phyloP scores from a whole-genome alignment of 1,140 invertebrate species.

The Drosophila setifemur region DNA sequence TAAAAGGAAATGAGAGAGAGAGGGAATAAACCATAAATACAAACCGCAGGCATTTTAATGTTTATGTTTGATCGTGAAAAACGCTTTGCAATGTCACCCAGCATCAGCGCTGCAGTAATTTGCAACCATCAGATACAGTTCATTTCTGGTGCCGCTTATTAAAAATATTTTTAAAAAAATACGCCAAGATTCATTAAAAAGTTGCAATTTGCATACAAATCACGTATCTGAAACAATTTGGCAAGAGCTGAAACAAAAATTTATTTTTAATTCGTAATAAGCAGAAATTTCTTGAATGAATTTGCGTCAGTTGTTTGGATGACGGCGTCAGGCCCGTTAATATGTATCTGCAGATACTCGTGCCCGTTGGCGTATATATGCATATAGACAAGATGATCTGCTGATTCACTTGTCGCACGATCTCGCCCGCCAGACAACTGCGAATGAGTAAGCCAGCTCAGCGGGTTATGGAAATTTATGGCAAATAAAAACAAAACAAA shows the following conservation, averaged over 20 bases:
- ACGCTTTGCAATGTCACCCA: conserved; percentile 45
- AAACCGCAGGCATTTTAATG: conserved; percentile 65
- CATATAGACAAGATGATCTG: conserved; percentile 29
- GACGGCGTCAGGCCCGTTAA: conserved; percentile 12
- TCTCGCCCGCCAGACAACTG: conserved; percentile 10
- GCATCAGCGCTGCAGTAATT: conserved; percentile 39
- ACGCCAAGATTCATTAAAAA: conserved; percentile 16
- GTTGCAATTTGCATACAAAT: conserved; percentile 65
- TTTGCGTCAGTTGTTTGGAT: conserved; percentile 55
- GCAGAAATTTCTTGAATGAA: conserved; percentile 55
- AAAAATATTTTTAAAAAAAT: conserved; percentile 14
- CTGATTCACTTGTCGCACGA: conserved; percentile 56
- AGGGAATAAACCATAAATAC: conserved; percentile 45
- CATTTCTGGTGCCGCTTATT: conserved; percentile 34
- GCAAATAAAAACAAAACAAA: conserved; percentile 44
- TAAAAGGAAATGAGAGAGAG: neutral
- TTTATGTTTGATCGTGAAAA: conserved; percentile 47
- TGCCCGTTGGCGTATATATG: conserved; percentile 18
- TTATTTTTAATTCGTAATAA: conserved; percentile 36
- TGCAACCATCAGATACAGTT: conserved; percentile 65
- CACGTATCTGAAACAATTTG: conserved; percentile 55
- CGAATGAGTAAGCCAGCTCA: conserved; percentile 51
- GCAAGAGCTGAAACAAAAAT: conserved; percentile 23
- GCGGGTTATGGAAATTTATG: conserved; percentile 68
- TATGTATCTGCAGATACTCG: conserved; percentile 16